Base-by-base conservation (phyloP, 2,888 invertebrate species). In the Drosophila antonietae region DNA sequence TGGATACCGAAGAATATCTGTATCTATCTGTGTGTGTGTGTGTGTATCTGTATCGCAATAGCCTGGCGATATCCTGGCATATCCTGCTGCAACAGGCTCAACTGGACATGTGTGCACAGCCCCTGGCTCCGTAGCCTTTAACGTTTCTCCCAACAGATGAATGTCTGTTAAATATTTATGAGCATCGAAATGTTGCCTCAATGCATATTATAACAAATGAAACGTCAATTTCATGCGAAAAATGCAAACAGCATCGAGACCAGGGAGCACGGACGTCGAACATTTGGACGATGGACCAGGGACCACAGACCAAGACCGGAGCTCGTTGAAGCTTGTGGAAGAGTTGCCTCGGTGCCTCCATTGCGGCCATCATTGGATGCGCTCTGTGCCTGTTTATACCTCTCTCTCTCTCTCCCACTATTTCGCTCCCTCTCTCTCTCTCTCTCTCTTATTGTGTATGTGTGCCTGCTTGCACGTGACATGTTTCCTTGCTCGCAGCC, bases 121-220 rank as follows among this genome's bases (percentile, higher is more conserved):
- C 12, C 33, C 37, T 41, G 51, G 12, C 56, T 35, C 9, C 41
- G 64, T 65, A 43, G 66, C 68, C 70, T 71, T 71, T 62, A 88
- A 61, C 67, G 73, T 59, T 79, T 76, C 71, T 68, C 72, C 77
- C 87, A 78, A 83, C 81, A 74, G 81, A 87, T 84, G 84, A 84
- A 89, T 78, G 88, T 72, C 81, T 71, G 79, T 89, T 85, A 84
- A 85, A 85, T 88, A 85, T 85, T 87, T 87, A 85, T 89, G 85
- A 87, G 80, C 75, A 87, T 85, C 82, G 85, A 84, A 89, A 85
- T 84, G 85, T 87, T 87, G 88, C 85, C 85, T 84, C 85, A 80
- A 71, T 87, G 84, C 82, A 85, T 85, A 87, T 87, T 88, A 87
- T 80, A 85, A 81, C 84, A 89, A 85, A 84, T 85, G 88, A 89